A percentile compares a stretch with the other conserved stretches of the same genome.
phyloP scores from a whole-genome alignment of 1,140 invertebrate species.

The Neodiprion lecontei region DNA sequence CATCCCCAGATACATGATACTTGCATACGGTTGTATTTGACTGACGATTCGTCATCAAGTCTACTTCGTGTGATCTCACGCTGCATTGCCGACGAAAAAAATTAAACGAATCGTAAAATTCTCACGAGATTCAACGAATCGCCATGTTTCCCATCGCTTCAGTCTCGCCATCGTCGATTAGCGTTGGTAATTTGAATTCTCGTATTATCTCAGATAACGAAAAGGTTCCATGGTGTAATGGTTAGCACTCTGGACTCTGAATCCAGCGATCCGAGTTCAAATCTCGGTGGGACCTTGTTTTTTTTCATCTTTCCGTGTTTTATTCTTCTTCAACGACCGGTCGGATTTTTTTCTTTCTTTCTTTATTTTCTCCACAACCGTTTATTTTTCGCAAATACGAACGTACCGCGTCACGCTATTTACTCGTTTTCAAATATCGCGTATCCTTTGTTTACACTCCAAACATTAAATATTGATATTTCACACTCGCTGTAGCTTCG shows the following conservation, averaged over 20 bases:
- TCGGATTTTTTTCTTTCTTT: too few relatives aligned
- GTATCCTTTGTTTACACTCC: too few relatives aligned
- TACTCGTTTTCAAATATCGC: too few relatives aligned
- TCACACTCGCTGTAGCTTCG: background rate
- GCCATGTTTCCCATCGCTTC: background rate
- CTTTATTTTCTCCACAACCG: too few relatives aligned
- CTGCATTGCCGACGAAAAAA: too few relatives aligned
- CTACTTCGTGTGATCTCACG: too few relatives aligned
- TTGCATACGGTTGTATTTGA: too few relatives aligned
- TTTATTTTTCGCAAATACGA: too few relatives aligned
- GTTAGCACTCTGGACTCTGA: slow-evolving; percentile 92
- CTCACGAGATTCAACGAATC: background rate
- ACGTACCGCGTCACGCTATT: too few relatives aligned
- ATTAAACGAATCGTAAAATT: too few relatives aligned
- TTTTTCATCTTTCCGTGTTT: background rate
- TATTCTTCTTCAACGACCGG: background rate
- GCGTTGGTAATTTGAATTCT: background rate
- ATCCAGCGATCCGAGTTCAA: slow-evolving; percentile 90
- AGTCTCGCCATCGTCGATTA: background rate
- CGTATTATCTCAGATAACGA: background rate
- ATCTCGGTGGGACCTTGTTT: slow-evolving; percentile 79
- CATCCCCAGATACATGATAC: slow-evolving; percentile 51
- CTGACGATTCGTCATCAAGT: too few relatives aligned
- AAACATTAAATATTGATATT: background rate
- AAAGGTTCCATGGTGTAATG: slow-evolving; percentile 86